Percentiles rank a stretch among this genome's conserved stretches.
Conservation (phyloP, 2,113 vertebrate species). For the Bos indicus region DNA sequence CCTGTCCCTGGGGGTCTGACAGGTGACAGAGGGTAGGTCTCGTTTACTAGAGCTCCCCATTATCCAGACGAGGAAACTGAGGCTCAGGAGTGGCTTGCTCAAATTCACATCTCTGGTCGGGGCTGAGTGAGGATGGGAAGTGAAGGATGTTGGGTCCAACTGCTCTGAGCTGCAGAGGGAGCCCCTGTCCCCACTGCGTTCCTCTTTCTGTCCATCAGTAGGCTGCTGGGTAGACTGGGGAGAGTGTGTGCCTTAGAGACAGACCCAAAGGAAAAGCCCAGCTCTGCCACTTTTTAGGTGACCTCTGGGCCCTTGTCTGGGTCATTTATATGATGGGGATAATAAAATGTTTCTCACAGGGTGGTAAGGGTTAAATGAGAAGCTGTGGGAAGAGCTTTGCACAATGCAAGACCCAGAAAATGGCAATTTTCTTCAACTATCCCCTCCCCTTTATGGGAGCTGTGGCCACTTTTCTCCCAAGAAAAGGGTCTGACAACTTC, state of each 20-base stretch:
- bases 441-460: fast-evolving
- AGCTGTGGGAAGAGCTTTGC: neutral
- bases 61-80: neutral
- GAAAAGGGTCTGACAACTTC: neutral
- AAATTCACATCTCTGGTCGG: no score
- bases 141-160: no score
- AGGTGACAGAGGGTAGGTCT: neutral
- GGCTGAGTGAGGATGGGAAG: fast-evolving
- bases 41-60: neutral
- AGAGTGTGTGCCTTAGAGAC: neutral
- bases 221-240: no score
- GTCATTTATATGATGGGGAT: neutral
- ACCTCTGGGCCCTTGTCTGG: neutral
- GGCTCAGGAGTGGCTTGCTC: neutral
- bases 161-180: neutral
- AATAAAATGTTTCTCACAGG: neutral
- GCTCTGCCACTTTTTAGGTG: no score
- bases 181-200: fast-evolving
- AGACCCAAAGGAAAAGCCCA: neutral
- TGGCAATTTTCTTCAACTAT: neutral
- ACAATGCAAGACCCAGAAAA: neutral
- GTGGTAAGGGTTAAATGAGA: neutral
- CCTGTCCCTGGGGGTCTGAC: fast-evolving
- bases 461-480: neutral
- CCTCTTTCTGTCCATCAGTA: neutral